Conservation (phyloP, 1,140 invertebrate species). For the Cryptotermes secundus region DNA sequence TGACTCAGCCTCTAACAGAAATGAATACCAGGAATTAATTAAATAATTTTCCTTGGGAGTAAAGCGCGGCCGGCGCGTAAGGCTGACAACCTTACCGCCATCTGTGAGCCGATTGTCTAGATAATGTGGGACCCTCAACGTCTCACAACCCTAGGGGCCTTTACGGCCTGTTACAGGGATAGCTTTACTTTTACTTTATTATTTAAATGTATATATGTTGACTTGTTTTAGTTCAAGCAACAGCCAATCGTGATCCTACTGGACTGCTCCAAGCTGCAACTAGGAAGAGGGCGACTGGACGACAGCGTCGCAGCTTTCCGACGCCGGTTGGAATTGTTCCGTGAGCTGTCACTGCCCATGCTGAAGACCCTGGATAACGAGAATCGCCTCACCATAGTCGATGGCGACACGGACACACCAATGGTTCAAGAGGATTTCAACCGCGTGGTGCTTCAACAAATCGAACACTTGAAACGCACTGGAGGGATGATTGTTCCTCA, state of each 20-base stretch:
- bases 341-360: constrained; percentile 83
- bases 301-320: constrained; percentile 83
- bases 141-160: too few relatives aligned
- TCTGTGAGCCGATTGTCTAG: too few relatives aligned
- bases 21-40: too few relatives aligned
- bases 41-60: too few relatives aligned
- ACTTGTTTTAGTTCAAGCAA: constrained; percentile 62
- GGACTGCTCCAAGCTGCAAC: constrained; percentile 83
- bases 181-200: too few relatives aligned
- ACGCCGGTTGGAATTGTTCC: constrained; percentile 77
- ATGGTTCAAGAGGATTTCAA: constrained; percentile 68
- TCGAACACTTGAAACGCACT: constrained; percentile 55
- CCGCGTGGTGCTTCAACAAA: constrained; percentile 64
- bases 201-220: not conserved
- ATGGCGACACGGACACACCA: constrained; percentile 73
- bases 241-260: constrained; percentile 73
- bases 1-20: too few relatives aligned
- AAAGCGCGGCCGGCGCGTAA: too few relatives aligned
- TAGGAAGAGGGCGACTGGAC: constrained; percentile 75
- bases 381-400: constrained; percentile 75
- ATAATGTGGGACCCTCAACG: too few relatives aligned
- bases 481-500: constrained; percentile 38
- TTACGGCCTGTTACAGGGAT: too few relatives aligned
- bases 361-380: constrained; percentile 79
- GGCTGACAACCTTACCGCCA: too few relatives aligned